These are phyloP conservation scores for Oxytorus armatus DNA, from an alignment of 2,888 invertebrate genomes.

Conservation along the genomic window DNA sequence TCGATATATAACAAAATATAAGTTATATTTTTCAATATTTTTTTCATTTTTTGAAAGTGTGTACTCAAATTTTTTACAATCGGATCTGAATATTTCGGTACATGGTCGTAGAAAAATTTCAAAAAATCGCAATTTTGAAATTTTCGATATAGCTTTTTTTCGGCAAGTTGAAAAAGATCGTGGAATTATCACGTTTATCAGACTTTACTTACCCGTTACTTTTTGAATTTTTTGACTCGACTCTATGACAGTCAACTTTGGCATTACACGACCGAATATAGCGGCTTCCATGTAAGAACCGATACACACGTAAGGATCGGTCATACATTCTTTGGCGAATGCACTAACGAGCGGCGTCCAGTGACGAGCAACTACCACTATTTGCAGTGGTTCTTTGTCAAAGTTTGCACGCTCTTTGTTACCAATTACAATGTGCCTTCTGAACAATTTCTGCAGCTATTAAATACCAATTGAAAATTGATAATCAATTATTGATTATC, in stretches of 20 bases:
- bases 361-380: constrained; percentile 87
- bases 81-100: too few relatives aligned
- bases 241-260: constrained; percentile 84
- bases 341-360: constrained; percentile 88
- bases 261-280: constrained; percentile 87
- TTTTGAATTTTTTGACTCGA: constrained; percentile 84
- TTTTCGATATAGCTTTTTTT: too few relatives aligned
- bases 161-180: too few relatives aligned
- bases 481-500: too few relatives aligned
- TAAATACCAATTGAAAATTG: too few relatives aligned
- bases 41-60: too few relatives aligned
- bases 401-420: constrained; percentile 62
- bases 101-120: too few relatives aligned
- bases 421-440: constrained; percentile 59
- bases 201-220: constrained; percentile 81
- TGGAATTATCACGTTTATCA: too few relatives aligned
- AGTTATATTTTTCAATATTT: too few relatives aligned
- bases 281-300: constrained; percentile 91
- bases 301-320: constrained; percentile 88
- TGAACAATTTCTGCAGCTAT: constrained; percentile 61
- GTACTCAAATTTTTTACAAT: too few relatives aligned
- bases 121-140: not conserved
- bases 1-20: too few relatives aligned
- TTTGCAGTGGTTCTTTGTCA: constrained; percentile 84
- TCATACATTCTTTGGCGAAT: constrained; percentile 85